Evolutionary conservation across 2,888 invertebrate genomes (phyloP).

Genomic region (Drosophila recens): DNA sequence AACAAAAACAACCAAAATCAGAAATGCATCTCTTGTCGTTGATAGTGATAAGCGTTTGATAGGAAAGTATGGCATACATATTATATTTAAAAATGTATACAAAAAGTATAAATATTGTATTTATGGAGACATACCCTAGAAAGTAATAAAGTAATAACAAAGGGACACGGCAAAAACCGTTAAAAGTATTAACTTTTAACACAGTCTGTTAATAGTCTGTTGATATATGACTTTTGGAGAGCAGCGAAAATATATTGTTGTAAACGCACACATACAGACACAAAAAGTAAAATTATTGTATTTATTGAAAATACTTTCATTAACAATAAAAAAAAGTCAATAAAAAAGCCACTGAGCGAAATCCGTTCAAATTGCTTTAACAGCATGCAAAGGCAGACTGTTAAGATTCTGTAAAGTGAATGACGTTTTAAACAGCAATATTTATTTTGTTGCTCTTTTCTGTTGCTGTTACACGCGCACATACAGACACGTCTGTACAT

Average conservation of each 20-base stretch:
- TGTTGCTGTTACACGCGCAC: conserved; percentile 24
- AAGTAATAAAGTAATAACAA: conserved; percentile 1
- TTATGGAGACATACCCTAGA: neutral
- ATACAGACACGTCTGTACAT: conserved; percentile 3
- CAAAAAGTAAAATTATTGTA: neutral
- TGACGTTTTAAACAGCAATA: conserved; percentile 2
- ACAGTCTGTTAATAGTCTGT: conserved; percentile 30
- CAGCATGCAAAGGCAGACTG: conserved; percentile 24
- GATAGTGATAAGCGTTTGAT: conserved; percentile 39
- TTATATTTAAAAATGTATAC: neutral
- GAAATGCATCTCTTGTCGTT: conserved; percentile 6
- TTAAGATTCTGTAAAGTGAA: conserved; percentile 26
- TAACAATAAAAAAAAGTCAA: neutral
- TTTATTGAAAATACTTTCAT: neutral
- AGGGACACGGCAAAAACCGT: no score
- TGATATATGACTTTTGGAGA: neutral
- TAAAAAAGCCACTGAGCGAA: neutral
- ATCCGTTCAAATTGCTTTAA: conserved; percentile 2
- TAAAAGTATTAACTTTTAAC: no score
- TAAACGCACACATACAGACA: conserved; percentile 8
- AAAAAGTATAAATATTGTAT: conserved; percentile 3
- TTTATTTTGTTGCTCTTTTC: conserved; percentile 1
- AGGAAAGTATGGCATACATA: conserved; percentile 14
- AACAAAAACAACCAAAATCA: conserved; percentile 6
- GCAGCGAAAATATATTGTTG: neutral